Conservation (phyloP, 2,888 invertebrate species). For the Hypsopygia costalis region DNA sequence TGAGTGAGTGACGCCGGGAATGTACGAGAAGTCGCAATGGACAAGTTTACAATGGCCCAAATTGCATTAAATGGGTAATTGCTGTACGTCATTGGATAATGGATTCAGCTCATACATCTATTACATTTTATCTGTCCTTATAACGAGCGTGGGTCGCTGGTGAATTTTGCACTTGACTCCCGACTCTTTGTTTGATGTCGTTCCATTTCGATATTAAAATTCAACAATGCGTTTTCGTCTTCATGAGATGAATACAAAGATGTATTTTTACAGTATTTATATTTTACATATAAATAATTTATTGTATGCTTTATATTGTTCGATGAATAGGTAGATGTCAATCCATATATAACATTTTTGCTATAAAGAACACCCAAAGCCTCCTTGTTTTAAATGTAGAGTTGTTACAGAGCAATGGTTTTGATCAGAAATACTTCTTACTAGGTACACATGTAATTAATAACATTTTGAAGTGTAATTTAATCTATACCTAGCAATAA, state of each 20-base stretch:
- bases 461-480: neutral
- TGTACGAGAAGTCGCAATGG: constrained; percentile 61
- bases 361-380: too few species aligned
- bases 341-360: neutral
- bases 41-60: constrained; percentile 71
- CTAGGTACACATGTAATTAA: too few species aligned
- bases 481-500: too few species aligned
- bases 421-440: too few species aligned
- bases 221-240: constrained; percentile 56
- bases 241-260: constrained; percentile 65
- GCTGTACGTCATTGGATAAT: constrained; percentile 79
- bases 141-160: constrained; percentile 57
- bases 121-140: constrained; percentile 59
- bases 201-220: constrained; percentile 61
- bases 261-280: constrained; percentile 36
- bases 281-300: constrained; percentile 22
- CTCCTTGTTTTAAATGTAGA: too few species aligned
- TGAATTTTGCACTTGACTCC: constrained; percentile 71
- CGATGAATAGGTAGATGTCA: neutral
- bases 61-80: constrained; percentile 80
- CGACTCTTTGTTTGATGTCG: constrained; percentile 60
- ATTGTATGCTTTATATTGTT: constrained; percentile 4
- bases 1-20: constrained; percentile 73
- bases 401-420: too few species aligned
- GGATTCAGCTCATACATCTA: constrained; percentile 69